Evolutionary conservation across 2,113 vertebrate species (phyloP).

Genomic region (Antechinus flavipes): DNA sequence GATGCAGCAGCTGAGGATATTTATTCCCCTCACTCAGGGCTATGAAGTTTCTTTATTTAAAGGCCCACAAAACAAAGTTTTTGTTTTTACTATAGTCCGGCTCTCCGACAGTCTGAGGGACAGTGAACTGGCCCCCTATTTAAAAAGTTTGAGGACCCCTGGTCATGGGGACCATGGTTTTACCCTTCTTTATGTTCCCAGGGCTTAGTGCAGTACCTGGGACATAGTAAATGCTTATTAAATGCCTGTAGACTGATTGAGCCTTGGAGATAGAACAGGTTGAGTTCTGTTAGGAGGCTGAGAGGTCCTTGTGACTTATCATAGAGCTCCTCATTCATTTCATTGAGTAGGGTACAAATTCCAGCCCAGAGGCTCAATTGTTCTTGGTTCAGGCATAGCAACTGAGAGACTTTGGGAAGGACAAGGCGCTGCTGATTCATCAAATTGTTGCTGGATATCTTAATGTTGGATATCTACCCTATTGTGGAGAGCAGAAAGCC

Average conservation of each 20-base stretch:
- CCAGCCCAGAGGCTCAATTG: not conserved
- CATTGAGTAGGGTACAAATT: not conserved
- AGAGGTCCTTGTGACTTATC: not conserved
- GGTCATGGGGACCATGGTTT: not conserved
- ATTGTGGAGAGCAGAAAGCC: not conserved
- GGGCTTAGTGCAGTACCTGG: not conserved
- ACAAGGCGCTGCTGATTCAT: not conserved
- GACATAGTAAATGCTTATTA: not conserved
- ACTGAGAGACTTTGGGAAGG: not conserved
- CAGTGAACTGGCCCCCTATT: too few relatives aligned
- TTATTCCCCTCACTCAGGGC: too few relatives aligned
- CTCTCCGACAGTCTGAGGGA: too few relatives aligned
- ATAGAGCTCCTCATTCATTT: not conserved
- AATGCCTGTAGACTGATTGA: not conserved
- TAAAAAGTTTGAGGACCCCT: not conserved
- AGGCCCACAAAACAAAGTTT: too few relatives aligned
- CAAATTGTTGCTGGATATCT: not conserved
- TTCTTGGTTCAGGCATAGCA: not conserved
- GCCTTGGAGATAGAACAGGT: not conserved
- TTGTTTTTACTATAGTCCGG: too few relatives aligned
- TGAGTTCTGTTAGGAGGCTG: not conserved
- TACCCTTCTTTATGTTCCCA: not conserved
- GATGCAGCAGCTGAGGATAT: too few relatives aligned
- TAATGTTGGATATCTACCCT: not conserved
- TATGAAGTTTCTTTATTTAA: too few relatives aligned